Evolutionary conservation across 2,888 invertebrate genomes (phyloP).

Genomic region (Pollenia labialis): DNA sequence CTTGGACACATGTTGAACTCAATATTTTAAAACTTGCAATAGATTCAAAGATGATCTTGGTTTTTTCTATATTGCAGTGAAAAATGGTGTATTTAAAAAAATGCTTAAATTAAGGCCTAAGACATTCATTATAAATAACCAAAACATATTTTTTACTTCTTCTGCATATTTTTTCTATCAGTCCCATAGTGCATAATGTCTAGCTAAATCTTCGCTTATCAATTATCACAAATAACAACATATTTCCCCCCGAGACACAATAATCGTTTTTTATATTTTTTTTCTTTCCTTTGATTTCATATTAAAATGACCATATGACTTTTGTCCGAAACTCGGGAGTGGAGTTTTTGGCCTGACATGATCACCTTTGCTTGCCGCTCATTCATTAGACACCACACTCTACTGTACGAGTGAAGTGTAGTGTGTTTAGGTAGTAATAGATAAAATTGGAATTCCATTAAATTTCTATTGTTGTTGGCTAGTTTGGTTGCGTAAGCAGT

Average conservation of each 20-base stretch:
- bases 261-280: not conserved
- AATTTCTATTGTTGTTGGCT: not conserved
- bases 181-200: not conserved
- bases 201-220: not conserved
- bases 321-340: constrained; percentile 32
- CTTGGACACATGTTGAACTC: no score
- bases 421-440: constrained; percentile 36
- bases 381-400: not conserved
- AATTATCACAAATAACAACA: not conserved
- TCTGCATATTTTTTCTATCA: no score
- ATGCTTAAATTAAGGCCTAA: no score
- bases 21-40: no score
- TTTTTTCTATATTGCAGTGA: no score
- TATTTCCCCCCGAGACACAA: not conserved
- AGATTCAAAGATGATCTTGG: no score
- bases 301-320: not conserved
- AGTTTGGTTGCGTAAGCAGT: constrained; percentile 7
- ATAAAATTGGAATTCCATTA: constrained; percentile 50
- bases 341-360: constrained; percentile 16
- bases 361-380: constrained; percentile 5
- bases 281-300: constrained; percentile 11
- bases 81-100: no score
- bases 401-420: not conserved
- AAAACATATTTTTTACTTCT: no score
- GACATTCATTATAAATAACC: no score